Conservation (phyloP, 1,140 invertebrate genomes). For the Apis dorsata region DNA sequence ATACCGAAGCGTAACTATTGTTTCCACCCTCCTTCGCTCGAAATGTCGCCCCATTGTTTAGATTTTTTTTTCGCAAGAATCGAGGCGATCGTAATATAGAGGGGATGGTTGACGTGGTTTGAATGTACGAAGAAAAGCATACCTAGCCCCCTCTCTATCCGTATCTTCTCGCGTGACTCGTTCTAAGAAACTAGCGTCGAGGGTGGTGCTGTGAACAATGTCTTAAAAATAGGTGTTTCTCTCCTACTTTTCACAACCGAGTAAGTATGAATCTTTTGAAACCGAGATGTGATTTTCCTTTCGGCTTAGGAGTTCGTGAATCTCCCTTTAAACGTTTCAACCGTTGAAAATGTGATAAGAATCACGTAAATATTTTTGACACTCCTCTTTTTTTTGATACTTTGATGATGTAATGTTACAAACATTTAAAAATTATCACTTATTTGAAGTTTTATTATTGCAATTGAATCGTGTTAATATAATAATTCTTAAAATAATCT, state of each 20-base stretch:
- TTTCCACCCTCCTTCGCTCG: conserved; percentile 42
- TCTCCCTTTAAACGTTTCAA: background rate
- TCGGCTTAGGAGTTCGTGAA: background rate
- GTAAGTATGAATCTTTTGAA: conserved; percentile 11
- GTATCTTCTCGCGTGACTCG: background rate
- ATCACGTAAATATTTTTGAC: background rate
- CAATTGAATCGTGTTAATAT: no score
- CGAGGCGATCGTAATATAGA: conserved; percentile 53
- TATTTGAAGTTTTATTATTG: no score
- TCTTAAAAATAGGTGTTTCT: conserved; percentile 4
- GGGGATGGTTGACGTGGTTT: conserved; percentile 54
- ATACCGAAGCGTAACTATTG: conserved; percentile 56
- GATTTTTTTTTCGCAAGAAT: conserved; percentile 51
- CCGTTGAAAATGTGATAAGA: background rate
- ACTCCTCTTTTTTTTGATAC: background rate
- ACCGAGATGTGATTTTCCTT: background rate
- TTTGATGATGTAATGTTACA: no score
- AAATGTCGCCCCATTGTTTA: conserved; percentile 61
- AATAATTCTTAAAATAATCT: no score
- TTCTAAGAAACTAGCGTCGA: background rate
- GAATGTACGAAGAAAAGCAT: conserved; percentile 51
- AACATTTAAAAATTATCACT: no score
- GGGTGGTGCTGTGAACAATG: conserved; percentile 13
- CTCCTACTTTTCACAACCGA: background rate
- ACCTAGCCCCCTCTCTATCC: background rate